Base-by-base conservation (phyloP, 2,797 vertebrate species). In the Acanthurus leucopareius region DNA sequence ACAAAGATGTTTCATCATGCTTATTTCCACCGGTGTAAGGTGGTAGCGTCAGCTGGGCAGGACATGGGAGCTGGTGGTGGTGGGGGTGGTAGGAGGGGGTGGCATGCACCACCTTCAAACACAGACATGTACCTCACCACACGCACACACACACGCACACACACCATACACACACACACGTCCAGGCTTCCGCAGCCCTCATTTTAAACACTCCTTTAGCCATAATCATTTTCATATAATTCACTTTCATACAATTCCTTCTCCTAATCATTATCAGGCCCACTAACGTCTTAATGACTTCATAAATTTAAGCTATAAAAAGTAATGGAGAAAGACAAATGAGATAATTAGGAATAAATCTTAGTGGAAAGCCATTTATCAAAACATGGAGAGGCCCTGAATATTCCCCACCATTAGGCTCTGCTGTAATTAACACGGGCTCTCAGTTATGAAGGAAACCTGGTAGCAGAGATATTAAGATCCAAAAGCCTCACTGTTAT, bases 321-420 rank as follows among this genome's bases (percentile, higher is more conserved):
- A 97, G 97, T 98, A 99, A 99, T 98, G 97, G 97, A 97, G 97
- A 97, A 97, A 98, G 97, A 99, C 97, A 98, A 98, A 98, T 98
- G 97, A 97, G 97, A 97, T 99, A 98, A 98, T 99, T 98, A 98
- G 97, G 97, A 97, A 98, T 98, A 98, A 99, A 98, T 98, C 97
- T 98, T 96, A 94, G 95, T 96, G 94, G 96, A 96, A 97, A 96
- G 96, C 97, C 96, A 97, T 98, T 97, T 97, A 97, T 98, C 97
- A 97, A 97, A 95, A 94, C 97, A 97, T 95, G 96, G 96, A 96
- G 96, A 97, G 97, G 95, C 92, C 96, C 96, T 94, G 97, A 97
- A 98, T 98, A 98, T 98, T 97, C 97, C 96, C 92, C 97, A 97
- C 96, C 97, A 98, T 98, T 98, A 98, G 97, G 96, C 94, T 92